Evolutionary conservation across 2,888 invertebrate species (phyloP).

Genomic region (Dusona sp.): DNA sequence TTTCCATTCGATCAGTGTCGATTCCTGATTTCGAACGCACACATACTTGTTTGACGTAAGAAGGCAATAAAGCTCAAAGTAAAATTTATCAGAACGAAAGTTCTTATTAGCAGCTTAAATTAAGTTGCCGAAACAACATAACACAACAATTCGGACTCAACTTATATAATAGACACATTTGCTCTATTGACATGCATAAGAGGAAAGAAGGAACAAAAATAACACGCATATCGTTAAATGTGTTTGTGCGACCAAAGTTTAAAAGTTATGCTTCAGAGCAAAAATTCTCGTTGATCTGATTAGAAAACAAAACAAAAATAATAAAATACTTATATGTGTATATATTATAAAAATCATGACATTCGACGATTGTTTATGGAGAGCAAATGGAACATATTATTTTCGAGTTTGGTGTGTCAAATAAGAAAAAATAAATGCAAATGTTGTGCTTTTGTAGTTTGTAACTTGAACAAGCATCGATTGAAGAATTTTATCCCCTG

Average conservation of each 20-base stretch:
- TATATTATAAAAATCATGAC: slow-evolving; percentile 34
- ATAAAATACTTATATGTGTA: slow-evolving; percentile 29
- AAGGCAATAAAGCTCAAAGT: slow-evolving; percentile 49
- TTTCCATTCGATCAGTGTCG: not conserved
- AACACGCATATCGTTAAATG: slow-evolving; percentile 58
- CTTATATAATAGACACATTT: not conserved
- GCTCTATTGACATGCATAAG: not conserved
- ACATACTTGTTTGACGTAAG: slow-evolving; percentile 26
- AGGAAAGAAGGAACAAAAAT: slow-evolving; percentile 24
- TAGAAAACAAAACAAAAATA: slow-evolving; percentile 25
- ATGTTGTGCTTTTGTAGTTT: slow-evolving; percentile 46
- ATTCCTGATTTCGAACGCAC: slow-evolving; percentile 39
- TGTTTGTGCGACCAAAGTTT: slow-evolving; percentile 56
- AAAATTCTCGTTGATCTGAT: slow-evolving; percentile 39
- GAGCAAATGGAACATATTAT: slow-evolving; percentile 21
- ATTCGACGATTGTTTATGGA: slow-evolving; percentile 35
- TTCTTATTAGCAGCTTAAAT: not conserved
- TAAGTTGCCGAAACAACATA: not conserved
- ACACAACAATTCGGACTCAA: slow-evolving; percentile 16
- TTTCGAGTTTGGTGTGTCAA: slow-evolving; percentile 46
- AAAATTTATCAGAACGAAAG: slow-evolving; percentile 6
- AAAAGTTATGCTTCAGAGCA: slow-evolving; percentile 24
- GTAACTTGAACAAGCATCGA: slow-evolving; percentile 39
- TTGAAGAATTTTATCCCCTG: slow-evolving; percentile 48
- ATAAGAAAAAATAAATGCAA: slow-evolving; percentile 36